These are phyloP conservation scores for Microcebus murinus DNA, from an alignment of 2,113 vertebrate species.

Conservation along the genomic window DNA sequence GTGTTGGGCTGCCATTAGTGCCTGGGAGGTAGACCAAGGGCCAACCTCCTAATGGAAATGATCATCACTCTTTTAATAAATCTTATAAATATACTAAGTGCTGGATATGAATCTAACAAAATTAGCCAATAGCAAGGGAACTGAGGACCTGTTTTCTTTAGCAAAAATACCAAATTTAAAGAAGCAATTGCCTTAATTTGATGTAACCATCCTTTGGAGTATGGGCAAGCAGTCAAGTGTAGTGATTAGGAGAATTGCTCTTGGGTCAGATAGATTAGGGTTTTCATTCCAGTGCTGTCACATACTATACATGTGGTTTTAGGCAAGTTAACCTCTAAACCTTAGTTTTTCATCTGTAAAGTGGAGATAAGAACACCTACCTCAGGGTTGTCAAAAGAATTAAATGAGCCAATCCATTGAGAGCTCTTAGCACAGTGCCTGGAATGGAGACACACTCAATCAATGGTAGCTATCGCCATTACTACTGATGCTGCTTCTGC, in stretches of 20 bases:
- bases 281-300: background rate
- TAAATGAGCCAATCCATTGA: background rate
- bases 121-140: background rate
- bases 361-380: background rate
- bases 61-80: background rate
- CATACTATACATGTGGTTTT: background rate
- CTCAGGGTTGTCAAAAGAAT: background rate
- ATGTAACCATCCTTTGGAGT: background rate
- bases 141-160: background rate
- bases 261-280: background rate
- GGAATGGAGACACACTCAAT: background rate
- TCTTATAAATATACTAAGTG: background rate
- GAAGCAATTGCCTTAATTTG: background rate
- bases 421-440: background rate
- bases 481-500: accelerated
- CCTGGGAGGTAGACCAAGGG: background rate
- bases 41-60: background rate
- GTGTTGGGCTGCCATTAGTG: background rate
- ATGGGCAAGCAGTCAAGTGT: background rate
- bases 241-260: background rate
- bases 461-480: background rate
- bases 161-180: background rate
- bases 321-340: background rate
- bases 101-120: background rate
- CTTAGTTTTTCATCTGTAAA: background rate